Evolutionary conservation across 1,140 invertebrate genomes (phyloP).

Genomic region (Brachionus plicatilis): DNA sequence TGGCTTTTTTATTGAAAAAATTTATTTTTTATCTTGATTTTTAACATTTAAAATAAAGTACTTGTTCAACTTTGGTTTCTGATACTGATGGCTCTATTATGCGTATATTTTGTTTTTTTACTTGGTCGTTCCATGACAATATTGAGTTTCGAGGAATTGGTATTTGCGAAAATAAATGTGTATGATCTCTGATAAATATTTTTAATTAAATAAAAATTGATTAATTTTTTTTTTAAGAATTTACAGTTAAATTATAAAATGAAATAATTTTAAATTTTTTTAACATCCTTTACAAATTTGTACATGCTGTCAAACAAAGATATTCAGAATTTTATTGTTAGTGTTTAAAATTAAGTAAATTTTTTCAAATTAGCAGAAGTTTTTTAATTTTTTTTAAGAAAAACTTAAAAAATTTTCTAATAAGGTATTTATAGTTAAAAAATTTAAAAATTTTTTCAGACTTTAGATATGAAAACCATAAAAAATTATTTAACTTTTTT

Average conservation of each 20-base stretch:
- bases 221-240: not conserved
- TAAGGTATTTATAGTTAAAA: too few species aligned
- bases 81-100: not conserved
- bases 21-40: not conserved
- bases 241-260: not conserved
- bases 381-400: too few species aligned
- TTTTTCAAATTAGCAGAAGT: too few species aligned
- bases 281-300: too few species aligned
- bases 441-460: too few species aligned
- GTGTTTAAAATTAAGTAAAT: too few species aligned
- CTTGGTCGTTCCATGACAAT: slow-evolving; percentile 13
- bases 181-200: not conserved
- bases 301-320: too few species aligned
- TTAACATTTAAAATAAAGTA: not conserved
- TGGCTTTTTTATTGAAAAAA: not conserved
- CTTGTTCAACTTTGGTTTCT: not conserved
- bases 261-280: too few species aligned
- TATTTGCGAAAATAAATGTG: not conserved
- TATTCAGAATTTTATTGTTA: too few species aligned
- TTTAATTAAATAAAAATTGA: not conserved
- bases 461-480: too few species aligned
- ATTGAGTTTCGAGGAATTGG: slow-evolving; percentile 21
- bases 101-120: slow-evolving; percentile 2
- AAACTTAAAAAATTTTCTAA: too few species aligned
- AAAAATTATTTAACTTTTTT: too few species aligned